phyloP scores from a whole-genome alignment of 1,140 invertebrate genomes.

The Saccostrea echinata region DNA sequence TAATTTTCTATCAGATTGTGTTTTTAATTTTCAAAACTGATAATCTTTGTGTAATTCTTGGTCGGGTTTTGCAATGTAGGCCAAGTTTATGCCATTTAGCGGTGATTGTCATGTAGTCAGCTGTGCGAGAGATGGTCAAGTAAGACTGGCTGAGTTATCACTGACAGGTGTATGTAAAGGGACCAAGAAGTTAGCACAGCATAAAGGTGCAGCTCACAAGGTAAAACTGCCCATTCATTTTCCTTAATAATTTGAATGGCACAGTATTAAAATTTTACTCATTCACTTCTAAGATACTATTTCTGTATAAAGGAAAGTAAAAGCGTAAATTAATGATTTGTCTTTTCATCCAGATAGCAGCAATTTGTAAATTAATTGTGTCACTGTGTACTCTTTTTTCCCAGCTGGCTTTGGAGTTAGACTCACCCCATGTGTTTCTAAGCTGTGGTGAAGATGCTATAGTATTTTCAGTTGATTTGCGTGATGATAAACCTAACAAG shows the following conservation, averaged over 20 bases:
- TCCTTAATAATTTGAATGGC: too few species aligned
- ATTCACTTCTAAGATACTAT: too few species aligned
- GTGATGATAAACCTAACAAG: conserved; percentile 86
- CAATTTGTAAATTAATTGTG: too few species aligned
- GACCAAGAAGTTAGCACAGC: conserved; percentile 85
- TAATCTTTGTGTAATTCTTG: too few species aligned
- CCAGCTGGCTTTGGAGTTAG: conserved; percentile 86
- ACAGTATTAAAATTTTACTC: too few species aligned
- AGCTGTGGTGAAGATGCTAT: conserved; percentile 94
- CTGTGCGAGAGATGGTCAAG: conserved; percentile 93
- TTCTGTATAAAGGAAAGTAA: not conserved
- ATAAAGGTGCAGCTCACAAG: conserved; percentile 88
- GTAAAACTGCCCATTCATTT: conserved; percentile 60
- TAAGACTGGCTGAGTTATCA: conserved; percentile 84
- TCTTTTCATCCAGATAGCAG: too few species aligned
- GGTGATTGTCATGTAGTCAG: conserved; percentile 92
- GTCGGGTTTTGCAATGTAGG: conserved; percentile 78
- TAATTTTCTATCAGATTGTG: too few species aligned
- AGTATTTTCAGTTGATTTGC: conserved; percentile 90
- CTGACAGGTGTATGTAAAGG: conserved; percentile 81
- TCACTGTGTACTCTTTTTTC: conserved; percentile 47
- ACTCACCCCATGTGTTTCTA: conserved; percentile 89
- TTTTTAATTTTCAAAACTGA: too few species aligned
- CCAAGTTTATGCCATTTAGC: conserved; percentile 85
- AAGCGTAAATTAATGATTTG: not conserved